phyloP scores from a whole-genome alignment of 2,888 invertebrate species.

The Arrhopalites spinosus region DNA sequence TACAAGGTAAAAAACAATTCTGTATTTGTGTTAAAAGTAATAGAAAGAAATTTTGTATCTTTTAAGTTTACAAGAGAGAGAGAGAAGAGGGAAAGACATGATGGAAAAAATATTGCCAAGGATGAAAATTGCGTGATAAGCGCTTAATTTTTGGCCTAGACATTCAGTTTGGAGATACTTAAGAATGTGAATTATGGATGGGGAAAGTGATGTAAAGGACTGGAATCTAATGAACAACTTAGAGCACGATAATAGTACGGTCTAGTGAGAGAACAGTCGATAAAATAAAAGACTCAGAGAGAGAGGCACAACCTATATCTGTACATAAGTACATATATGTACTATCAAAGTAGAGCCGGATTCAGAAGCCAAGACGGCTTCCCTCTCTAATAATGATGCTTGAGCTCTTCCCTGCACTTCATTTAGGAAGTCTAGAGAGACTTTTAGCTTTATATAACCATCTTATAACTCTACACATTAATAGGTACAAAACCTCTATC shows the following conservation, averaged over 20 bases:
- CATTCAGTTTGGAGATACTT: conserved; percentile 21
- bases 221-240: conserved; percentile 33
- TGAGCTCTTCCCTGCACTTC: neutral
- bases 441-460: too few species aligned
- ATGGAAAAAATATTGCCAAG: conserved; percentile 7
- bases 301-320: neutral
- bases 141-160: conserved; percentile 31
- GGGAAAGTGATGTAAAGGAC: conserved; percentile 29
- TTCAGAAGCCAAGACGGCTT: conserved; percentile 3
- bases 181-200: conserved; percentile 37
- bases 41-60: too few species aligned
- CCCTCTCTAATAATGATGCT: neutral
- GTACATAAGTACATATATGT: neutral
- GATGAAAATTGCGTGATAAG: conserved; percentile 36
- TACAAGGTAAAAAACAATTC: too few species aligned
- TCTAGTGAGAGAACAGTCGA: conserved; percentile 22
- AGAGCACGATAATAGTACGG: conserved; percentile 22
- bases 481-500: too few species aligned
- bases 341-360: neutral
- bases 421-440: too few species aligned
- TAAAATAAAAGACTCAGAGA: conserved; percentile 19
- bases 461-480: too few species aligned
- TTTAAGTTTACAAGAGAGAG: neutral
- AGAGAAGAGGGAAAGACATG: conserved; percentile 9
- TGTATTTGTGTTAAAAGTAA: too few species aligned